phyloP scores from a whole-genome alignment of 2,797 vertebrate genomes.

The Girardinus metallicus region DNA sequence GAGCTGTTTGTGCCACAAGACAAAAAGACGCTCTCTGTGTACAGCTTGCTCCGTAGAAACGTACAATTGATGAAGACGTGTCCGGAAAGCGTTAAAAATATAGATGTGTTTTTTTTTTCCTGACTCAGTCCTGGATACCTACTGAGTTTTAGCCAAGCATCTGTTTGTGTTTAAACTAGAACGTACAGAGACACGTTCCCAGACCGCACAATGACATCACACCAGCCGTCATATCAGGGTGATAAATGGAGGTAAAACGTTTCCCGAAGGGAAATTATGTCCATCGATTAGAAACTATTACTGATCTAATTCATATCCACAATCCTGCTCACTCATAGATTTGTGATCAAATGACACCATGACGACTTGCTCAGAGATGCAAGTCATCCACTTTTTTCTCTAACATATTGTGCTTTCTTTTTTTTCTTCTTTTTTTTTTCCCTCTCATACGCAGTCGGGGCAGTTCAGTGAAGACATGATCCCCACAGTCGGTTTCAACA shows the following conservation, averaged over 20 bases:
- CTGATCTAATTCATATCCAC: conserved; percentile 8
- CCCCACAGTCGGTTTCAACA: conserved; percentile 99
- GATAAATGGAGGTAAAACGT: conserved; percentile 16
- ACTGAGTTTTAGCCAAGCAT: background rate
- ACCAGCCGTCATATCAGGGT: conserved; percentile 14
- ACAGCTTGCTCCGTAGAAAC: background rate
- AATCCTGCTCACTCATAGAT: background rate
- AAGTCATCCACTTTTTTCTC: background rate
- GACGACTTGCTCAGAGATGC: background rate
- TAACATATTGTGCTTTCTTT: background rate
- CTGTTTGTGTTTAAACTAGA: background rate
- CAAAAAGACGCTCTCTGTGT: background rate
- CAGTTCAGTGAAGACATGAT: conserved; percentile 99
- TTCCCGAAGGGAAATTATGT: conserved; percentile 1
- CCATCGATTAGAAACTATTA: background rate
- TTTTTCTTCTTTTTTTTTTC: background rate
- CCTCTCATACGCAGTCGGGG: conserved; percentile 86
- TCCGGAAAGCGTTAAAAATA: background rate
- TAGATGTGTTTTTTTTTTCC: background rate
- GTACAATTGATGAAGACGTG: background rate
- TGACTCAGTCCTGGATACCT: background rate
- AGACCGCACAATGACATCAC: conserved; percentile 14
- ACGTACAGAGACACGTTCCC: background rate
- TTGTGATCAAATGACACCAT: background rate
- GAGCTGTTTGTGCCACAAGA: background rate